A percentile compares a stretch with the other conserved stretches of the same genome.
phyloP scores from a whole-genome alignment of 1,140 invertebrate species.

The Apis dorsata region DNA sequence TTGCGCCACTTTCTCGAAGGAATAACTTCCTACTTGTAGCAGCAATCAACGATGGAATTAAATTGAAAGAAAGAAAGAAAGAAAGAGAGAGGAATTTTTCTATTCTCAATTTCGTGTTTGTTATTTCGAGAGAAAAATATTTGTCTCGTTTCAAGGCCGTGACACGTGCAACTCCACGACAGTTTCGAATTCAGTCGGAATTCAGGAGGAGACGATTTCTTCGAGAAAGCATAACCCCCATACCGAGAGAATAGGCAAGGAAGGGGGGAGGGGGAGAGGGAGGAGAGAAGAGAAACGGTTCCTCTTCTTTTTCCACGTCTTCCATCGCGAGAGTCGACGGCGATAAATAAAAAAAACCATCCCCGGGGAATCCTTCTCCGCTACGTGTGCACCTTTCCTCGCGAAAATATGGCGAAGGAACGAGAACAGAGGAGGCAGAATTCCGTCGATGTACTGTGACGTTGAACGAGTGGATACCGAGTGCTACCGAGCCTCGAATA shows the following conservation, averaged over 20 bases:
- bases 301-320: not conserved
- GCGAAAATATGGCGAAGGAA: constrained; percentile 17
- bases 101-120: too few relatives aligned
- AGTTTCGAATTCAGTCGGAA: not conserved
- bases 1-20: not conserved
- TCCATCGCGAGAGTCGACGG: constrained; percentile 24
- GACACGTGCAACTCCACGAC: constrained; percentile 6
- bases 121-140: constrained; percentile 2
- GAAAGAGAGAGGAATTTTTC: too few relatives aligned
- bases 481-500: constrained; percentile 8
- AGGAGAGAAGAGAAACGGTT: not conserved
- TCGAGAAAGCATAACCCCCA: constrained; percentile 20
- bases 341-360: constrained; percentile 54
- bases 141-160: constrained; percentile 39
- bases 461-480: constrained; percentile 17
- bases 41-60: too few relatives aligned
- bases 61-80: too few relatives aligned
- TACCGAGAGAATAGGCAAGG: too few relatives aligned
- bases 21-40: not conserved
- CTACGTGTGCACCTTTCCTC: constrained; percentile 42
- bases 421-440: not conserved
- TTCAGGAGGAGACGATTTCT: constrained; percentile 36
- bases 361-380: constrained; percentile 35
- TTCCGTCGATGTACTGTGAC: constrained; percentile 26
- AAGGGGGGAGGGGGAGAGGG: not conserved